Evolutionary conservation across 1,140 invertebrate species (phyloP), one percentile per base, ranked within the genome.

Genomic region (Bradysia coprophila): DNA sequence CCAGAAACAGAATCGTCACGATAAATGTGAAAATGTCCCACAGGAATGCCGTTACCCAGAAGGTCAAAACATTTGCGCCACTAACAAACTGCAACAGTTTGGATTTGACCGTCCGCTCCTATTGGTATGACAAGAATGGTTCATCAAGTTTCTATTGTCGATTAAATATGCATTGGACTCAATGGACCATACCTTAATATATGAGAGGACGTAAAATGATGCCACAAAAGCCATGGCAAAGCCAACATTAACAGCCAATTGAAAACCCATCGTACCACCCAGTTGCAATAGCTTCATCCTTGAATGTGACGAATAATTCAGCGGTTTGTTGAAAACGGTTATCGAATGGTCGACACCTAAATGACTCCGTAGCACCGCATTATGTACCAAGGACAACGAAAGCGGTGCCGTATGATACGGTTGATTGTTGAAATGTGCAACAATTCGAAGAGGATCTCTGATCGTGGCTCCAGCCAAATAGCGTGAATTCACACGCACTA

Each of bases 21-120:
- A 75, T 51, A 41, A 78, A 68, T 38, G 76, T 81, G 20, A 76
- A 54, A 51, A 72, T 69, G 53, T 90, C 84, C 74, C 81, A 87
- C 0, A 79, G 31, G 18, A 79, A 72, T 1, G 75, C 73, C 1
- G 75, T 64, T 2, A 69, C 39, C 85, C 84, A 88, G 57, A 78
- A 79, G 1, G 72, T 69, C n/a, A 71, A 61, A 0, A 78, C 70
- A 32, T 75, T 71, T 0, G 81, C 77, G 2, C 86, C 85, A 34
- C 81, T 81, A 19, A 88, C 80, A 53, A 80, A 66, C 46, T 71
- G 69, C 0, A 68, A 59, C 0, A 72, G 52, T 49, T 70, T 69
- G 22, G 69, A 65, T 3, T 67, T 61, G 36, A 63, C 67, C 39
- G 57, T 58, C 32, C 67, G 63, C 50, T 71, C 69, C 59, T 28